phyloP scores from a whole-genome alignment of 1,140 invertebrate genomes.

The Holotrichia oblita region DNA sequence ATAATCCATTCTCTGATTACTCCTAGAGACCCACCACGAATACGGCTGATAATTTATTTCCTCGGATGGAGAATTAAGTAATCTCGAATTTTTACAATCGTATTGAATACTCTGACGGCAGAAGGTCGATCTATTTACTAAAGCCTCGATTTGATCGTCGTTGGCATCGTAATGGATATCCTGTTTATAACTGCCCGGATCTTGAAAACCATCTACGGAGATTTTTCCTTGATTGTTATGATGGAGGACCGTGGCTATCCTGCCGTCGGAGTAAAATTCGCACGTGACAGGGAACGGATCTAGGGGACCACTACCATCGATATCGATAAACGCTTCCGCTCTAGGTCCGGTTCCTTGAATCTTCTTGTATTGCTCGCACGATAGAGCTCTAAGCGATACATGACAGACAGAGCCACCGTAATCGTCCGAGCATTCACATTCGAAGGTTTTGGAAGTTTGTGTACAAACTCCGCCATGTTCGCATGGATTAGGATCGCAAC shows the following conservation, averaged over 20 bases:
- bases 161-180: constrained; percentile 90
- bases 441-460: constrained; percentile 91
- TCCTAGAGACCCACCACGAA: constrained; percentile 92
- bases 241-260: constrained; percentile 78
- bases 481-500: constrained; percentile 98
- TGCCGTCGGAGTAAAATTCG: constrained; percentile 81
- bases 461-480: constrained; percentile 91
- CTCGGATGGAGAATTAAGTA: constrained; percentile 87
- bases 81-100: constrained; percentile 81
- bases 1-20: constrained; percentile 95
- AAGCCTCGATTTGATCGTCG: constrained; percentile 85
- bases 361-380: constrained; percentile 89
- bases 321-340: constrained; percentile 85
- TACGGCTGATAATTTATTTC: constrained; percentile 78
- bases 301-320: constrained; percentile 89
- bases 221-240: constrained; percentile 80
- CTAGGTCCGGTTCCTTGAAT: constrained; percentile 73
- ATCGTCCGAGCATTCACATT: constrained; percentile 92
- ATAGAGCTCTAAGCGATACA: constrained; percentile 84
- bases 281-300: constrained; percentile 92
- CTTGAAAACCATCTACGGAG: constrained; percentile 85
- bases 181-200: constrained; percentile 88
- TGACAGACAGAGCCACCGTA: constrained; percentile 97
- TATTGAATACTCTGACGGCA: constrained; percentile 92
- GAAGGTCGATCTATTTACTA: constrained; percentile 84